These are phyloP conservation scores for Idaea biselata DNA, from an alignment of 2,888 invertebrate species.

Conservation along the genomic window DNA sequence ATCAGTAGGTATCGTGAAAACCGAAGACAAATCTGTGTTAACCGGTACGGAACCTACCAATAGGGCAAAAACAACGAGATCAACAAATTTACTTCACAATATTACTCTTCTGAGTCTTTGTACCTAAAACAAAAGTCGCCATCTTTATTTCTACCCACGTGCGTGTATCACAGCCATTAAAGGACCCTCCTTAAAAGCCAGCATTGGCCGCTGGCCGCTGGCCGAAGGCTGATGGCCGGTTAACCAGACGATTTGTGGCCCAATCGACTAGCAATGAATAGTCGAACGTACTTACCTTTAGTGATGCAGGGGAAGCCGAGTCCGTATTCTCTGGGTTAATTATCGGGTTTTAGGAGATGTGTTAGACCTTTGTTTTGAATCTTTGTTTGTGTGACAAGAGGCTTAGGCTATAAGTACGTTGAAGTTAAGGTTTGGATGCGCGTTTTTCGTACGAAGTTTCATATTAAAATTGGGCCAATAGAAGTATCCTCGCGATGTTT, in stretches of 20 bases:
- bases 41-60: too few relatives aligned
- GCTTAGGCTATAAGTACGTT: not conserved
- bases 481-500: too few relatives aligned
- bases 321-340: not conserved
- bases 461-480: too few relatives aligned
- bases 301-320: constrained; percentile 2
- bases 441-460: too few relatives aligned
- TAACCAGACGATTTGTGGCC: constrained; percentile 62
- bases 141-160: constrained; percentile 10
- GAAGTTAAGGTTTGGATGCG: too few relatives aligned
- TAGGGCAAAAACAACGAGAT: not conserved
- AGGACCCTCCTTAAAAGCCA: constrained; percentile 45
- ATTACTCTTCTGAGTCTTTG: too few relatives aligned
- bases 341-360: not conserved
- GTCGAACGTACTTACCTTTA: constrained; percentile 50
- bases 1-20: too few relatives aligned
- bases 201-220: constrained; percentile 32
- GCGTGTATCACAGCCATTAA: constrained; percentile 26
- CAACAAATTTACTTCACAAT: too few relatives aligned
- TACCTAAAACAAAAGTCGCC: not conserved
- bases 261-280: constrained; percentile 74
- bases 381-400: not conserved
- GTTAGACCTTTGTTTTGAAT: not conserved
- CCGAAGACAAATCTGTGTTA: too few relatives aligned
- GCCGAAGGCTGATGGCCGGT: constrained; percentile 35